These are phyloP conservation scores for Serinus canaria DNA, from an alignment of 2,113 vertebrate species.

Conservation along the genomic window DNA sequence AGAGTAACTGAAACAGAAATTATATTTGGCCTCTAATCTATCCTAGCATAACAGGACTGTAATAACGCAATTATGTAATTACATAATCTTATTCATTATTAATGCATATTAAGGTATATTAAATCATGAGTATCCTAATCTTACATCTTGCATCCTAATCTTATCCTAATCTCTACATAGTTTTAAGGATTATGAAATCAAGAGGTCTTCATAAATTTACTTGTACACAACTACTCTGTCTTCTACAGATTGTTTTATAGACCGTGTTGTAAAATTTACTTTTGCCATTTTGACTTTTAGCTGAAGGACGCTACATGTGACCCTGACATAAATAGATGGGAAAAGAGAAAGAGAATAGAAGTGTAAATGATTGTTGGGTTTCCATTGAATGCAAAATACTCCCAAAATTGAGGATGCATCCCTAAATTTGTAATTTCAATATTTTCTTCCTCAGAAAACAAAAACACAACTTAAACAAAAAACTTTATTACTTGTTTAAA, in stretches of 20 bases:
- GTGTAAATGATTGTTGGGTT: not conserved
- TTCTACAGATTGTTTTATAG: not conserved
- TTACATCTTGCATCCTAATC: no score
- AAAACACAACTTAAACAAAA: not conserved
- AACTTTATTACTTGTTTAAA: not conserved
- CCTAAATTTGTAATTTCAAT: not conserved
- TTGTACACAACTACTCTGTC: not conserved
- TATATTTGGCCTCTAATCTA: not conserved
- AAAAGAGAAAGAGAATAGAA: not conserved
- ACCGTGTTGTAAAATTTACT: not conserved
- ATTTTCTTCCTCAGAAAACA: not conserved
- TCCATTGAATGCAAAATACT: not conserved
- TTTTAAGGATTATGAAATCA: not conserved
- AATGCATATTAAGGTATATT: not conserved
- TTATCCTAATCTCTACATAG: not conserved
- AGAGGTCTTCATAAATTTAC: not conserved
- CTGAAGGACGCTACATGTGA: not conserved
- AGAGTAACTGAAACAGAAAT: not conserved
- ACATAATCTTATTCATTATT: not conserved
- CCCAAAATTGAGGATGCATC: not conserved
- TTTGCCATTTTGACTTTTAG: not conserved
- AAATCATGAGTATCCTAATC: not conserved
- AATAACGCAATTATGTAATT: not conserved
- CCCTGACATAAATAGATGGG: accelerated
- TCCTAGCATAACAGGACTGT: not conserved